phyloP scores from a whole-genome alignment of 2,113 vertebrate species.

The Campylorhamphus procurvoides region DNA sequence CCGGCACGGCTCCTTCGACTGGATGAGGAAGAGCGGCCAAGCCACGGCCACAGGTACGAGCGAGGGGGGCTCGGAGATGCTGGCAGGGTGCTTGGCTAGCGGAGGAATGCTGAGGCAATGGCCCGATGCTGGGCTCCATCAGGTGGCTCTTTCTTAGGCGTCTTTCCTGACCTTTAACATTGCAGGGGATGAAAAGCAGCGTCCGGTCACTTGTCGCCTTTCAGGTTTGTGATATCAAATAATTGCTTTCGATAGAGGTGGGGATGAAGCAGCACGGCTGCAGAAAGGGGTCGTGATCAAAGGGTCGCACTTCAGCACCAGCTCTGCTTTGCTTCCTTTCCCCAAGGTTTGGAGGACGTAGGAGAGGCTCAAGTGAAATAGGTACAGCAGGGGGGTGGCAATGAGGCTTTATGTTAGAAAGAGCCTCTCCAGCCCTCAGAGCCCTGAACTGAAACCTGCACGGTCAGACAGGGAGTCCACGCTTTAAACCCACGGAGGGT shows the following conservation, averaged over 20 bases:
- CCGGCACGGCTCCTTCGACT: slow-evolving; percentile 87
- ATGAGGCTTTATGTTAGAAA: neutral
- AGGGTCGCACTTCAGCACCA: neutral
- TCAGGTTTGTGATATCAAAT: neutral
- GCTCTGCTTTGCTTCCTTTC: neutral
- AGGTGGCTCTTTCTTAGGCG: neutral
- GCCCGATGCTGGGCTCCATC: neutral
- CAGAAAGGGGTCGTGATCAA: neutral
- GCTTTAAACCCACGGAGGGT: slow-evolving; percentile 1
- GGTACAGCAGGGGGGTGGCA: neutral
- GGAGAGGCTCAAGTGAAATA: neutral
- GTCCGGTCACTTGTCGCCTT: neutral
- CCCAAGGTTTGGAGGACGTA: neutral
- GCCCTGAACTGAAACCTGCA: neutral
- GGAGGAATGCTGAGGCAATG: neutral
- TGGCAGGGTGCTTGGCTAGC: neutral
- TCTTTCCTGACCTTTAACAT: neutral
- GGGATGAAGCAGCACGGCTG: neutral
- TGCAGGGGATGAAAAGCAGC: neutral
- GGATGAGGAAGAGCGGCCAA: slow-evolving; percentile 91
- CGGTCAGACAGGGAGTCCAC: neutral
- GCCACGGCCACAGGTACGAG: slow-evolving; percentile 86
- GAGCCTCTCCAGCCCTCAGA: neutral
- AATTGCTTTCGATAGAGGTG: neutral
- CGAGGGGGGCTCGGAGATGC: too few species aligned